These are phyloP conservation scores for Xanthostigma xanthostigma DNA, from an alignment of 2,888 invertebrate species.

Conservation along the genomic window DNA sequence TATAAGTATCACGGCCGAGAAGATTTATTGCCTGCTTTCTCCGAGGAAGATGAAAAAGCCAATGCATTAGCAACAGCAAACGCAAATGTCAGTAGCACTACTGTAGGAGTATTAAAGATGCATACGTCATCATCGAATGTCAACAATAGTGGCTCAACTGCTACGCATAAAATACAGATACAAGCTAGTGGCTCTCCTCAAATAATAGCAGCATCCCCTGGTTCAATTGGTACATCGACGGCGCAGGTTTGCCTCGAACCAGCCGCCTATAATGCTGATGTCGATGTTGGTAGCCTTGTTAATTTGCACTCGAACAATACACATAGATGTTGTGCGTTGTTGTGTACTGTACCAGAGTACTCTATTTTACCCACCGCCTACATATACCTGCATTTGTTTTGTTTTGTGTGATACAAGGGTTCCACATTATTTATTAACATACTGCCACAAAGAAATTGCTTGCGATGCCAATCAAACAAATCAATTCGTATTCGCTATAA, in stretches of 20 bases:
- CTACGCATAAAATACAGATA: slow-evolving; percentile 31
- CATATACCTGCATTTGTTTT: too few relatives aligned
- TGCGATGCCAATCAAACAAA: too few relatives aligned
- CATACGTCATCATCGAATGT: slow-evolving; percentile 22
- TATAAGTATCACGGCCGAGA: slow-evolving; percentile 96
- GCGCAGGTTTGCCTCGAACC: slow-evolving; percentile 69
- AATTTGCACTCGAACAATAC: too few relatives aligned
- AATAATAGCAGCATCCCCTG: slow-evolving; percentile 35
- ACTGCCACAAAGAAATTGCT: too few relatives aligned
- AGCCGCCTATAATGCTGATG: slow-evolving; percentile 51
- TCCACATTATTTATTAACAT: too few relatives aligned
- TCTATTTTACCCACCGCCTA: too few relatives aligned
- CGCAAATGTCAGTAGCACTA: slow-evolving; percentile 29
- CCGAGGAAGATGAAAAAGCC: slow-evolving; percentile 75
- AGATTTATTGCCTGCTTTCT: slow-evolving; percentile 87
- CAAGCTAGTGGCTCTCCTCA: slow-evolving; percentile 34
- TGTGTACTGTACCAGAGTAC: too few relatives aligned
- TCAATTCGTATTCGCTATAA: too few relatives aligned
- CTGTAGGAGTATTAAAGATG: slow-evolving; percentile 35
- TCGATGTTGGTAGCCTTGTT: slow-evolving; percentile 46
- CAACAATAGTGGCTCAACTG: slow-evolving; percentile 17
- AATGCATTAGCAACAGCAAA: slow-evolving; percentile 40
- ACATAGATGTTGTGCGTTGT: too few relatives aligned
- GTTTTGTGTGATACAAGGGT: too few relatives aligned
- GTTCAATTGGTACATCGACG: slow-evolving; percentile 31